These are phyloP conservation scores for Bombus difficillimus DNA, from an alignment of 1,140 invertebrate genomes.

Conservation along the genomic window DNA sequence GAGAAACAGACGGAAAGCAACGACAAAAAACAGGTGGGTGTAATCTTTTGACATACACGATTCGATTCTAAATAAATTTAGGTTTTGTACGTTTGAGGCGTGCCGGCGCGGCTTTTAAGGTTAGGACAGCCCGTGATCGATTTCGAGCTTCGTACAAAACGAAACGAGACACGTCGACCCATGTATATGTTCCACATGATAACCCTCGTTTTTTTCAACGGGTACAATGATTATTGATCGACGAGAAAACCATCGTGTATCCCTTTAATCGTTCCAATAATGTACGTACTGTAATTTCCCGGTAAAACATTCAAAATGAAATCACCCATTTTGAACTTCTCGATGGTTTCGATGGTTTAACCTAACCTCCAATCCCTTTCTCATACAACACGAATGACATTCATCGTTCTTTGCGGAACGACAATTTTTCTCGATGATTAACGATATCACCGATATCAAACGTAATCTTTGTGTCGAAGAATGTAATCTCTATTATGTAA, in stretches of 20 bases:
- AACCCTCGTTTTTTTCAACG: not conserved
- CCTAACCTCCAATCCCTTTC: slow-evolving; percentile 14
- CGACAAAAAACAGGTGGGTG: slow-evolving; percentile 68
- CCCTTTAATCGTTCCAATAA: not conserved
- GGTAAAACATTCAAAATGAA: not conserved
- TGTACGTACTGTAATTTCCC: not conserved
- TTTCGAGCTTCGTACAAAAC: slow-evolving; percentile 20
- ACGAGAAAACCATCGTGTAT: not conserved
- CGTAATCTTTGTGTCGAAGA: not conserved
- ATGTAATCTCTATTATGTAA: slow-evolving; percentile 20
- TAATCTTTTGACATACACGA: slow-evolving; percentile 27
- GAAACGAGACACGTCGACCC: not conserved
- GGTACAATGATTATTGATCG: not conserved
- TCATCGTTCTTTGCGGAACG: not conserved
- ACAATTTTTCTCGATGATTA: not conserved
- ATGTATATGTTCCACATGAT: not conserved
- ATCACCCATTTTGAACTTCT: not conserved
- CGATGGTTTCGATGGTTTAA: not conserved
- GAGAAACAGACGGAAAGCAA: slow-evolving; percentile 4
- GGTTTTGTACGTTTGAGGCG: slow-evolving; percentile 44
- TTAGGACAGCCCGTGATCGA: slow-evolving; percentile 69
- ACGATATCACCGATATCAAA: not conserved
- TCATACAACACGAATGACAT: not conserved
- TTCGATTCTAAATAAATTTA: slow-evolving; percentile 13
- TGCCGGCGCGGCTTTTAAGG: slow-evolving; percentile 62